These are phyloP conservation scores for Zoanthus sociatus DNA, from an alignment of 92 coral and sea anemone genomes.

Conservation along the genomic window DNA sequence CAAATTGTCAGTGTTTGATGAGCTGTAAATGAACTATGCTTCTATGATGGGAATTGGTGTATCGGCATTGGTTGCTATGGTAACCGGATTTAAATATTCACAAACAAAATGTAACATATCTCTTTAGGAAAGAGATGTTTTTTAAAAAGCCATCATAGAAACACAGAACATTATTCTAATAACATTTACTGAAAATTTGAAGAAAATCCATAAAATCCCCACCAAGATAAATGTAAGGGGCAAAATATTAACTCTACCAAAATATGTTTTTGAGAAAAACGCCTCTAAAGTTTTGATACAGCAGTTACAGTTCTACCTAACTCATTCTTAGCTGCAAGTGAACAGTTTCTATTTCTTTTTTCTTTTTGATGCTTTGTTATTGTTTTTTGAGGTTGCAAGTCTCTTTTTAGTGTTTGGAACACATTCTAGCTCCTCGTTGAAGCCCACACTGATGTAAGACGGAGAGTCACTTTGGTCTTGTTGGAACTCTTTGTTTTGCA, in stretches of 20 bases:
- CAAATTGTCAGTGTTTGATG: constrained; percentile 18
- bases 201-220: constrained; percentile 40
- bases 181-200: constrained; percentile 29
- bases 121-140: constrained; percentile 16
- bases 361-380: constrained; percentile 4
- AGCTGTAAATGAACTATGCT: constrained; percentile 24
- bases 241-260: constrained; percentile 21
- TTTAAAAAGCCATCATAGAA: constrained; percentile 28
- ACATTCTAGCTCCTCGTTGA: constrained; percentile 39
- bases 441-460: constrained; percentile 45
- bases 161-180: constrained; percentile 8
- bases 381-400: constrained; percentile 20
- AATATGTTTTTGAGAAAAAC: constrained; percentile 17
- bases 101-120: constrained; percentile 13
- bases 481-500: constrained; percentile 32
- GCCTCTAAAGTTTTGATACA: constrained; percentile 16
- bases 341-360: constrained; percentile 40
- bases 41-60: constrained; percentile 25
- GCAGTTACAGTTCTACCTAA: constrained; percentile 9
- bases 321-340: constrained; percentile 18
- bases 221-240: constrained; percentile 24
- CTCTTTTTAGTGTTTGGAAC: constrained; percentile 47
- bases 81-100: constrained; percentile 15
- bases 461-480: constrained; percentile 20
- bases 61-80: constrained; percentile 24